Conservation (phyloP, 2,888 invertebrate species). For the Heliothis peltigera region DNA sequence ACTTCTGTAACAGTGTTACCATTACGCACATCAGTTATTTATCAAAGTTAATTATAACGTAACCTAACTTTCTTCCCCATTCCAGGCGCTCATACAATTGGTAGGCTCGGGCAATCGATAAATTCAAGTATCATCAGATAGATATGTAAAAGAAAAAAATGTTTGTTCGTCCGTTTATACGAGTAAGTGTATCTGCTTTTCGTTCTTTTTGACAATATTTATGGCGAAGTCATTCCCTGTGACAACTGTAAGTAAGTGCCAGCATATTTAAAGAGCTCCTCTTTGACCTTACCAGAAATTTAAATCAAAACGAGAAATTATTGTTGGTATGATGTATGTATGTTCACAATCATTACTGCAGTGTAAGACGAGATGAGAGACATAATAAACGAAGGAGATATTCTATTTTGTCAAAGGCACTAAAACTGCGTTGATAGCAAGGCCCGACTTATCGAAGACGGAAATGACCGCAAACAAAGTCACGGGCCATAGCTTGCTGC, state of each 20-base stretch:
- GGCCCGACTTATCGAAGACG: slow-evolving; percentile 4
- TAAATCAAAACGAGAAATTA: too few relatives aligned
- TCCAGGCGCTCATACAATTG: slow-evolving; percentile 53
- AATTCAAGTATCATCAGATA: slow-evolving; percentile 1
- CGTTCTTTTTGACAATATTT: too few relatives aligned
- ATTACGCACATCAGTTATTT: slow-evolving; percentile 26
- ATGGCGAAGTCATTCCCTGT: too few relatives aligned
- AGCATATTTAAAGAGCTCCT: too few relatives aligned
- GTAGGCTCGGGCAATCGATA: slow-evolving; percentile 20
- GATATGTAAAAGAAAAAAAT: not conserved
- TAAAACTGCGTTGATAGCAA: too few relatives aligned
- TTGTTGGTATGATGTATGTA: too few relatives aligned
- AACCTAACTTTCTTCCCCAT: slow-evolving; percentile 63
- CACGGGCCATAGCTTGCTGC: slow-evolving; percentile 28
- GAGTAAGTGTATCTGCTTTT: too few relatives aligned
- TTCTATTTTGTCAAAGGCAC: not conserved
- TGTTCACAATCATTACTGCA: too few relatives aligned
- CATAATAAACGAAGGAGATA: too few relatives aligned
- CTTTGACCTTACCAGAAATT: too few relatives aligned
- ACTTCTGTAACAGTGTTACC: slow-evolving; percentile 38
- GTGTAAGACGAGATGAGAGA: too few relatives aligned
- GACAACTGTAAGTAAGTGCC: too few relatives aligned
- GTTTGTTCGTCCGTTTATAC: slow-evolving; percentile 11
- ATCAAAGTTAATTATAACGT: slow-evolving; percentile 42
- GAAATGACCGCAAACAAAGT: slow-evolving; percentile 41